Evolutionary conservation across 2,888 invertebrate genomes (phyloP), one percentile per base, ranked within the genome.

Genomic region (Drosophila anceps): DNA sequence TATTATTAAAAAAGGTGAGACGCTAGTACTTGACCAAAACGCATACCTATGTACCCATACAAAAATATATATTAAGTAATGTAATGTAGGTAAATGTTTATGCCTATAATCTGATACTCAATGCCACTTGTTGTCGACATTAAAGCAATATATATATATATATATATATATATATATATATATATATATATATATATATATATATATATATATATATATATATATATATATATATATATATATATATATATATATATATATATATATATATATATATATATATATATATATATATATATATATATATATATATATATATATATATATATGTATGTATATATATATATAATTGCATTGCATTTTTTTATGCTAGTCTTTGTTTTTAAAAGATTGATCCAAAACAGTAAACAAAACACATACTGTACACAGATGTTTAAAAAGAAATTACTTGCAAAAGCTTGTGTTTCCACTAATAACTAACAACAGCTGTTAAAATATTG

Each of bases 1-100:
- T 33, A 93, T 93, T 73, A 92, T 88, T 57, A 92, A 92, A 90
- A 92, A 92, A 92, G 92, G 92, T 92, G 75, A 82, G 81, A 33
- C 13, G 1, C 31, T 31, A 18, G 18, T 15, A 50, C 31, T 18
- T 31, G 31, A 13, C 18, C 29, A 24, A 29, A 29, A 6, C 18
- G 2, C 6, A n/a, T n/a, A n/a, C n/a, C 0, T 31, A 31, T 44
- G 12, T 24, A 8, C 1, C 9, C 1, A 10, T 5, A 20, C 7
- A 41, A 13, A 20, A 18, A 50, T 31, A 31, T 48, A 31, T 24
- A 13, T 7, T 24, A 13, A 20, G 20, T 20, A 24, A 24, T 24
- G 24, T 24, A 24, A 24, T 24, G 24, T 24, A 3, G 41, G 39
- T 39, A 39, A n/a, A 39, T 39, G 3, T 15, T n/a, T 39, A n/a